A percentile compares a stretch with the other conserved stretches of the same genome.
Conservation (phyloP, 35 echinoderm and acorn worm species). For the Amphiura filiformis region DNA sequence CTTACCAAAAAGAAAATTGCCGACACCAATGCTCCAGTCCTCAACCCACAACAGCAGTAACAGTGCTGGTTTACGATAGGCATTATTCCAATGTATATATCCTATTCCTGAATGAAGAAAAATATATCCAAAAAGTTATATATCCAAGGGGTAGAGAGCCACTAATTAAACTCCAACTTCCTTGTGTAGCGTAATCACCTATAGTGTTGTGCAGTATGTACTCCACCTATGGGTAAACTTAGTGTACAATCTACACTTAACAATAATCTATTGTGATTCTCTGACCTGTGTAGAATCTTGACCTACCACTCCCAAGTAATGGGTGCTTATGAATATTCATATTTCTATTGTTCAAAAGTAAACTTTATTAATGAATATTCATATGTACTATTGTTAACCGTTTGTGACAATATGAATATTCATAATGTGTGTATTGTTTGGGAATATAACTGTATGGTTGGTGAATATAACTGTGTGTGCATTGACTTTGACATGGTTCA, state of each 20-base stretch:
- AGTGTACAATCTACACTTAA: neutral
- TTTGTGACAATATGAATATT: too few species aligned
- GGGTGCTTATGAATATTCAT: neutral
- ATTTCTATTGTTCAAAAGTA: neutral
- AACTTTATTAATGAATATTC: neutral
- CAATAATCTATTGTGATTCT: neutral
- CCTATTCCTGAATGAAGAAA: neutral
- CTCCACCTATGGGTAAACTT: neutral
- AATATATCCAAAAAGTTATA: neutral
- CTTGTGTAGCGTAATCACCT: neutral
- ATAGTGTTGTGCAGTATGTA: neutral
- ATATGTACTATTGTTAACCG: too few species aligned
- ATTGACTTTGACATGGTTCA: neutral
- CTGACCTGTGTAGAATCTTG: neutral
- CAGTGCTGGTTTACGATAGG: slow-evolving; percentile 36
- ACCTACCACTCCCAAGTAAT: neutral
- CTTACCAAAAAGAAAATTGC: slow-evolving; percentile 56
- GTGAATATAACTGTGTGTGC: too few species aligned
- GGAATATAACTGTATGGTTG: neutral
- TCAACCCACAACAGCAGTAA: slow-evolving; percentile 44
- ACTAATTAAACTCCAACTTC: too few species aligned
- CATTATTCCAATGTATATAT: slow-evolving; percentile 16
- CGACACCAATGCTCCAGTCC: slow-evolving; percentile 30
- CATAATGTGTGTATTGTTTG: neutral
- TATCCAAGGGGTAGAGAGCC: neutral